Percentiles rank a stretch among this genome's conserved stretches.
phyloP scores from a whole-genome alignment of 2,888 invertebrate species.

The Amphipoea lucens region DNA sequence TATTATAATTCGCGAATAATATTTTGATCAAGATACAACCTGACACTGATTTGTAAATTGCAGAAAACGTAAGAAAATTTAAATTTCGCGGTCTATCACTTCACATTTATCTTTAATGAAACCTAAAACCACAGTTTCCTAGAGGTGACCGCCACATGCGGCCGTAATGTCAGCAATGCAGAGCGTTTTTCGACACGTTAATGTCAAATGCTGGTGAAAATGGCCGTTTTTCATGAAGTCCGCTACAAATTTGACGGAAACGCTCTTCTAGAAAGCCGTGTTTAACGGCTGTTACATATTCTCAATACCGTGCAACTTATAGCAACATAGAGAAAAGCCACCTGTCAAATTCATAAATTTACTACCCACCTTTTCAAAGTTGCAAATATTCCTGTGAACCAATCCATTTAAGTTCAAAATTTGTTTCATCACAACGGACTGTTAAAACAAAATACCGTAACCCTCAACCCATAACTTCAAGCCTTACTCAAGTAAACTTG shows the following conservation, averaged over 20 bases:
- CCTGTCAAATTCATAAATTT: neutral
- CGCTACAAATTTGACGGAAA: neutral
- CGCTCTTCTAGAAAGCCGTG: neutral
- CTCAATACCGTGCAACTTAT: neutral
- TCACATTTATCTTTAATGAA: too few species aligned
- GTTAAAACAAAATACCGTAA: slow-evolving; percentile 4
- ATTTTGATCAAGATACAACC: too few species aligned
- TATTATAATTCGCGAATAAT: too few species aligned
- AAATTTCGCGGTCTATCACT: too few species aligned
- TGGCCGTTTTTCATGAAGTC: neutral
- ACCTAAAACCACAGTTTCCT: too few species aligned
- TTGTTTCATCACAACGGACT: neutral
- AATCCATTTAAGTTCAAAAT: neutral
- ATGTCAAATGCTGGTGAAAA: neutral
- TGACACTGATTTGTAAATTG: too few species aligned
- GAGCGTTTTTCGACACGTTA: neutral
- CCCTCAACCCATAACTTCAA: slow-evolving; percentile 42
- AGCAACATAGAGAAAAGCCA: too few species aligned
- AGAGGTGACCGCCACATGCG: too few species aligned
- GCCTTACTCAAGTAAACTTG: slow-evolving; percentile 43
- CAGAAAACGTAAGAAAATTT: too few species aligned
- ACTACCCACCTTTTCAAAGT: neutral
- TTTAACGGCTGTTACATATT: neutral
- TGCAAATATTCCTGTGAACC: neutral
- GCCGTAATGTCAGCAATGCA: too few species aligned